phyloP scores from a whole-genome alignment of 2,113 vertebrate species.

The Barbus barbus region DNA sequence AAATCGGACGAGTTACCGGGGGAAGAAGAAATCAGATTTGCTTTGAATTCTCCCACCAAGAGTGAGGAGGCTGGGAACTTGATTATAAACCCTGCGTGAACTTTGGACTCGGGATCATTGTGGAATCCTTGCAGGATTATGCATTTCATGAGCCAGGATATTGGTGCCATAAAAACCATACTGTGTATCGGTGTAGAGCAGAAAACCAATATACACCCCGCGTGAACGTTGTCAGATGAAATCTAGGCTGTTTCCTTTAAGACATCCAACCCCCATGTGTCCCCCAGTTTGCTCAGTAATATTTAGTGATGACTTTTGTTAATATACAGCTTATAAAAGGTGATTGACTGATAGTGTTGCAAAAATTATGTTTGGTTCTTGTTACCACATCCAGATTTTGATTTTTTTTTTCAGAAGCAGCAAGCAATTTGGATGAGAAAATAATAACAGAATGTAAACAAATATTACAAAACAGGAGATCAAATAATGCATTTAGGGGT shows the following conservation, averaged over 20 bases:
- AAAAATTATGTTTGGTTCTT: not conserved
- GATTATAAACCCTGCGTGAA: conserved; percentile 54
- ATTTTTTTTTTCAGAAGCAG: not conserved
- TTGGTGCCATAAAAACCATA: conserved; percentile 19
- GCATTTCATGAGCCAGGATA: conserved; percentile 8
- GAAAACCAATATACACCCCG: not conserved
- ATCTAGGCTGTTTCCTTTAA: conserved; percentile 8
- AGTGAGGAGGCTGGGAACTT: conserved; percentile 50
- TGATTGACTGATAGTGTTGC: conserved; percentile 36
- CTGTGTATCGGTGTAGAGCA: not conserved
- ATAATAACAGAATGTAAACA: not conserved
- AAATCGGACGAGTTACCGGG: conserved; percentile 53
- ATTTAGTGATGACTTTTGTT: not conserved
- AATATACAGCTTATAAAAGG: not conserved
- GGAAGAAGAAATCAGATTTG: conserved; percentile 53
- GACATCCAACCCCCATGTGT: conserved; percentile 7
- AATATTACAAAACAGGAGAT: not conserved
- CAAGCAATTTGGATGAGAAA: not conserved
- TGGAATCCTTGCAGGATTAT: conserved; percentile 38
- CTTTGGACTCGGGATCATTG: conserved; percentile 34
- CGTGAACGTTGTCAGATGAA: conserved; percentile 12
- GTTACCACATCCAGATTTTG: not conserved
- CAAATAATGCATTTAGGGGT: too few relatives aligned
- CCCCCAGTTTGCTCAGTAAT: not conserved
- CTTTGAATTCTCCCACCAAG: conserved; percentile 24